Base-by-base conservation (phyloP, 2,797 vertebrate genomes). In the Mus minutoides region DNA sequence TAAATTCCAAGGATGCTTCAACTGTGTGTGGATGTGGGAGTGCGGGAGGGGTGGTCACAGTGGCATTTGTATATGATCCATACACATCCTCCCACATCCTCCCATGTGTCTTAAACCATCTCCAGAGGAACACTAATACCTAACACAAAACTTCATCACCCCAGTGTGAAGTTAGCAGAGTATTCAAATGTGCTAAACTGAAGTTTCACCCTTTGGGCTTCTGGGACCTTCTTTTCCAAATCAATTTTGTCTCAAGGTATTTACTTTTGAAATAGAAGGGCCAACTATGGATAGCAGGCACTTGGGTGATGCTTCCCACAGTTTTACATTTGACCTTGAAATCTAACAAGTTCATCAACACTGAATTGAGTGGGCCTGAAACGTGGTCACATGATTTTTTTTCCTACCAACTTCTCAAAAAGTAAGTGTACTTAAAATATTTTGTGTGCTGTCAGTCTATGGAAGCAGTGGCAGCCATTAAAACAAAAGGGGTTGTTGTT, bases 281-380 rank as follows among this genome's bases (percentile, higher is more conserved):
- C 5, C 73, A 49, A 78, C 8, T 58, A 43, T 4, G n/a, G 4
- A 21, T 76, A 46, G 54, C 22, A 77, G 22, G 6, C 40, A 24
- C 46, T 16, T 16, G 40, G 2, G 8, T 67, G 40, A 88, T 40
- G 22, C 80, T 92, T 17, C 31, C 76, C n/a, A 64, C 31, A 26
- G 64, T 87, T 87, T 95, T 16, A 62, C 16, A 86, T 62, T 0
- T 71, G 21, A 11, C 19, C 29, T 29, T 84, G 40, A 94, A 84
- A 90, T 60, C 31, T 86, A 87, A 75, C 58, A 90, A 84, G 91
- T 83, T 43, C n/a, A 83, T 21, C 60, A 84, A 90, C 13, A 60
- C 4, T 56, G 29, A 87, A 90, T 10, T 52, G 24, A 71, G 14
- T 64, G 10, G 9, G 46, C 56, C 67, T 75, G 40, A 87, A 92